These are phyloP conservation scores for Lycodopsis pacificus DNA, from an alignment of 2,797 vertebrate species.

Conservation along the genomic window DNA sequence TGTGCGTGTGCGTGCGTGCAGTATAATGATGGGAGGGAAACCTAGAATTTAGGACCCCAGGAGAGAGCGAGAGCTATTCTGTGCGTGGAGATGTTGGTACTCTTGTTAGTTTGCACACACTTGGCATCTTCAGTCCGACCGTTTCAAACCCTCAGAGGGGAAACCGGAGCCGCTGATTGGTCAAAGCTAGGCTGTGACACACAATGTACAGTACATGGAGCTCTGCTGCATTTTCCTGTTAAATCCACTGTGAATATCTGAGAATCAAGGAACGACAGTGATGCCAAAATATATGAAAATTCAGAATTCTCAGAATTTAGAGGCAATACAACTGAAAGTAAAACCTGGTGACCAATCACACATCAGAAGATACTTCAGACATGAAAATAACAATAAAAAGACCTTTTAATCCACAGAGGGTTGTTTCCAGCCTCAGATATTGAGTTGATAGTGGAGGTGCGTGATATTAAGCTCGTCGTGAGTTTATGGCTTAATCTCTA, in stretches of 20 bases:
- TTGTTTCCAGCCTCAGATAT: no score
- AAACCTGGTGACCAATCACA: neutral
- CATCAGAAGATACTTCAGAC: no score
- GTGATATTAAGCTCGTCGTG: no score
- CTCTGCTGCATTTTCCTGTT: neutral
- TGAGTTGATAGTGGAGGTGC: no score
- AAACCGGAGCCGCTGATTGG: neutral
- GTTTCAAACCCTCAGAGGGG: constrained; percentile 2
- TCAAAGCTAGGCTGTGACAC: neutral
- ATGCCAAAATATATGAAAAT: neutral
- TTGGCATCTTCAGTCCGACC: constrained; percentile 26
- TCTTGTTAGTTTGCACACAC: constrained; percentile 21
- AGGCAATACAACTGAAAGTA: neutral
- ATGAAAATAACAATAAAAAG: no score
- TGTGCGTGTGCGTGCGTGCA: neutral
- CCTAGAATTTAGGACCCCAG: constrained; percentile 60
- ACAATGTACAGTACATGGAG: neutral
- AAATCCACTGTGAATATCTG: neutral
- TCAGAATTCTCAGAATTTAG: neutral
- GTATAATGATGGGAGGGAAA: constrained; percentile 60
- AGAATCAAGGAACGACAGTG: neutral
- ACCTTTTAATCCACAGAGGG: no score
- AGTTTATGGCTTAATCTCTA: no score
- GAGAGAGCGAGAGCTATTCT: constrained; percentile 38
- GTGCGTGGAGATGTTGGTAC: constrained; percentile 2